Base-by-base conservation (phyloP, 1,140 invertebrate species). In the Mya arenaria region DNA sequence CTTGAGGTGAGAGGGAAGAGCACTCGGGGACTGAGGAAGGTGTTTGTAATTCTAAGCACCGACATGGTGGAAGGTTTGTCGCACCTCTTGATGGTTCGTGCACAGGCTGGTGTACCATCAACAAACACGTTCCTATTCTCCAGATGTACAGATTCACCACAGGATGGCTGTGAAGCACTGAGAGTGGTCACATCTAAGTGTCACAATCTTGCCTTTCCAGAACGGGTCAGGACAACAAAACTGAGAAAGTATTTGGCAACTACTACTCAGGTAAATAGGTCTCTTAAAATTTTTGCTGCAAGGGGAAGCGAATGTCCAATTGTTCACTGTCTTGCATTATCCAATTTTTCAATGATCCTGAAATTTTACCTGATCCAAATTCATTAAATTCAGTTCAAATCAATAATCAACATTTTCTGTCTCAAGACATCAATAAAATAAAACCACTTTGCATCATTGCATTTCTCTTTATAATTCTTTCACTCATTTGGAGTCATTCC, bases 1-100 rank as follows among this genome's bases (percentile, higher is more conserved):
- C 37, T 84, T 19, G 82, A 84, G 52, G 75, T 84, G 13, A 23
- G 75, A 41, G 82, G 82, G 6, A 84, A 84, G 37, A 80, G 75
- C 30, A 80, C 82, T 52, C 39, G 82, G 34, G 65, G 66, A 32
- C 25, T 84, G 15, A 69, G 82, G 37, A 84, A 84, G 66, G 74
- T 84, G 58, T 84, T 60, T 66, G 52, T 84, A n/a, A 30, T 80
- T 28, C 36, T 84, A 44, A 56, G 44, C 25, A 8, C 36, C 28
- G 63, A 80, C 39, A 83, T 78, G 82, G 30, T 58, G 5, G 30
- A 77, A 25, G 82, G 39, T n/a, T 19, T 66, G 4, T 15, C 34
- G 19, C 39, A 77, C 58, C 34, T 68, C 13, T 19, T 68, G 28
- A 17, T 6, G 65, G 30, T 34, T 2, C 19, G 39, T 13, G 30